These are phyloP conservation scores for Papilio dardanus DNA, from an alignment of 1,140 invertebrate species.

Conservation along the genomic window DNA sequence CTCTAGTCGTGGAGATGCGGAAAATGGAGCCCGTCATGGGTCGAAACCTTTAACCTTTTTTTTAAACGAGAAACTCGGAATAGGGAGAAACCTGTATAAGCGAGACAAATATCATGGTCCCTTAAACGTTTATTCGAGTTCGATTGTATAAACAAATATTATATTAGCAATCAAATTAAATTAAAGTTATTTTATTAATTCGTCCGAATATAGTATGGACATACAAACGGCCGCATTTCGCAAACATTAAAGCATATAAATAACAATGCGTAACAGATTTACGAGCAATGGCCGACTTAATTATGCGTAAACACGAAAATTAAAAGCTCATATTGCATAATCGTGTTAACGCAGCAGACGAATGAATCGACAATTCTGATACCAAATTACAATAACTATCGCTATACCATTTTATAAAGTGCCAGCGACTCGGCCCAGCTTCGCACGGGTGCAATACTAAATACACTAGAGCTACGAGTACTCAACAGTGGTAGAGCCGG, in stretches of 20 bases:
- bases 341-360: conserved; percentile 19
- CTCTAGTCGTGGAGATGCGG: no score
- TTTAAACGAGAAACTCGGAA: no score
- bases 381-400: background rate
- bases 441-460: no score
- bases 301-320: conserved; percentile 35
- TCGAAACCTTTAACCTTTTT: no score
- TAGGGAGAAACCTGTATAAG: no score
- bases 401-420: background rate
- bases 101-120: no score
- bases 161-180: background rate
- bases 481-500: no score
- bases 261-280: conserved; percentile 30
- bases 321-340: conserved; percentile 32
- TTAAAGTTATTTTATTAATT: conserved; percentile 9
- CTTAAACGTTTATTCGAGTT: no score
- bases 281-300: conserved; percentile 21
- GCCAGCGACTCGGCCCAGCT: no score
- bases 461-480: no score
- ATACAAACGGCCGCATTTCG: conserved; percentile 11
- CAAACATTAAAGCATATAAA: conserved; percentile 27
- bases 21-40: no score
- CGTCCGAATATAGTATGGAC: conserved; percentile 1
- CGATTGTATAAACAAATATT: background rate
- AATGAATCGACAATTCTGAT: background rate